Evolutionary conservation across 2,113 vertebrate genomes (phyloP).

Genomic region (Myxocyprinus asiaticus): DNA sequence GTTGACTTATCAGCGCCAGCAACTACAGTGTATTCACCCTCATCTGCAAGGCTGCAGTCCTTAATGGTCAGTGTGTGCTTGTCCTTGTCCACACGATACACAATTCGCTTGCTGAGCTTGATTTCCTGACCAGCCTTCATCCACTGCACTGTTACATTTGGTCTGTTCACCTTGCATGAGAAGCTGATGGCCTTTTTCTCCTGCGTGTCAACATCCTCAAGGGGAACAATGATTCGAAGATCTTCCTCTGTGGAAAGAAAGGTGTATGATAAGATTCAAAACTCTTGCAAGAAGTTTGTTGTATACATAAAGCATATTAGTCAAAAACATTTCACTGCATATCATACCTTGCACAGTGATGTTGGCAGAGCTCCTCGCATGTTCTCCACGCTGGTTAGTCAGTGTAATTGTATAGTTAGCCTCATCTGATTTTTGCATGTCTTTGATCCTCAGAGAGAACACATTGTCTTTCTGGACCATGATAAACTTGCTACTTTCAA

Average conservation of each 20-base stretch:
- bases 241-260: slow-evolving; percentile 84
- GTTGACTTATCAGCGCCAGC: slow-evolving; percentile 89
- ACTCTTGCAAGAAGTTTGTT: too few relatives aligned
- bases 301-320: background rate
- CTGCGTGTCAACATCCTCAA: slow-evolving; percentile 94
- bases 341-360: slow-evolving; percentile 85
- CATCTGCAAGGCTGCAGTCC: slow-evolving; percentile 90
- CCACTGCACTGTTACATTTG: slow-evolving; percentile 89
- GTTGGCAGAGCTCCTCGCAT: slow-evolving; percentile 82
- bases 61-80: slow-evolving; percentile 94
- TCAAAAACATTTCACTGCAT: background rate
- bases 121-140: slow-evolving; percentile 91
- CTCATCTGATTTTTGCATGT: slow-evolving; percentile 85
- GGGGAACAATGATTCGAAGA: slow-evolving; percentile 88
- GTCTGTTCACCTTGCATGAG: slow-evolving; percentile 95
- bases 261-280: slow-evolving; percentile 4
- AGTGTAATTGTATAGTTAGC: slow-evolving; percentile 82
- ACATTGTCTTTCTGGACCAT: slow-evolving; percentile 91
- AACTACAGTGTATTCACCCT: slow-evolving; percentile 91
- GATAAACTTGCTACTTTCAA: slow-evolving; percentile 92
- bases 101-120: slow-evolving; percentile 79
- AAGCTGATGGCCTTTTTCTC: slow-evolving; percentile 94
- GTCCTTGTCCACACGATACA: slow-evolving; percentile 91
- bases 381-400: slow-evolving; percentile 90
- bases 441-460: slow-evolving; percentile 90